Percentiles rank a stretch among this genome's conserved stretches.
Evolutionary conservation across 2,113 vertebrate genomes (phyloP).

Genomic region (Canis aureus): DNA sequence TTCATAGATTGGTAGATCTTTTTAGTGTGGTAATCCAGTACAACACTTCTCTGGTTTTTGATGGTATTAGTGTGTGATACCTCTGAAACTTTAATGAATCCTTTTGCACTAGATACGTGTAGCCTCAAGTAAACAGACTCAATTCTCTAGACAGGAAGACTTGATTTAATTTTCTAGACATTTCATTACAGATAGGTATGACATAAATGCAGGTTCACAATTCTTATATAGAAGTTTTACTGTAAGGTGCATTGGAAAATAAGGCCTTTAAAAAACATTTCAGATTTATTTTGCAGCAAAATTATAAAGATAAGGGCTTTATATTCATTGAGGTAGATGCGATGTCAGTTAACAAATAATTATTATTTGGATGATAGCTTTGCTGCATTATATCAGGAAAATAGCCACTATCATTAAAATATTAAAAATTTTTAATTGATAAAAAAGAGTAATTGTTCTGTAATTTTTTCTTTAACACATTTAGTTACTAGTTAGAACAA

Average conservation of each 20-base stretch:
- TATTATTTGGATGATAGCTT: background rate
- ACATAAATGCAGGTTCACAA: background rate
- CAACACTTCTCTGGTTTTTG: background rate
- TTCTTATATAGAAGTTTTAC: conserved; percentile 15
- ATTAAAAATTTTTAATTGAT: conserved; percentile 27
- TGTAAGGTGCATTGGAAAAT: background rate
- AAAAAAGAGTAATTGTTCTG: conserved; percentile 7
- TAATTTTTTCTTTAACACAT: background rate
- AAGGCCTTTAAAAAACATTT: background rate
- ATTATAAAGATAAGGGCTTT: conserved; percentile 16
- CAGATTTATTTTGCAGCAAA: background rate
- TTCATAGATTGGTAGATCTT: conserved; percentile 52
- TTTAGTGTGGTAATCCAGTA: conserved; percentile 31
- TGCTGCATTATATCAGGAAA: conserved; percentile 43
- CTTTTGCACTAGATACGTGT: conserved; percentile 14
- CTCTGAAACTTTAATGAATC: conserved; percentile 37
- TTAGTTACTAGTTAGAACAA: conserved; percentile 13
- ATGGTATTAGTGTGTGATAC: conserved; percentile 24
- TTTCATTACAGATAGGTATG: conserved; percentile 36
- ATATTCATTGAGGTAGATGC: background rate
- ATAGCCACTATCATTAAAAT: conserved; percentile 5
- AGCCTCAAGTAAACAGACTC: conserved; percentile 3
- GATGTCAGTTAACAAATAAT: conserved; percentile 13
- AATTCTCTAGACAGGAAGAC: background rate
- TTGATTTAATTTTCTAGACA: conserved; percentile 21